Evolutionary conservation across 2,113 vertebrate species (phyloP).

Genomic region (Nothobranchius furzeri): DNA sequence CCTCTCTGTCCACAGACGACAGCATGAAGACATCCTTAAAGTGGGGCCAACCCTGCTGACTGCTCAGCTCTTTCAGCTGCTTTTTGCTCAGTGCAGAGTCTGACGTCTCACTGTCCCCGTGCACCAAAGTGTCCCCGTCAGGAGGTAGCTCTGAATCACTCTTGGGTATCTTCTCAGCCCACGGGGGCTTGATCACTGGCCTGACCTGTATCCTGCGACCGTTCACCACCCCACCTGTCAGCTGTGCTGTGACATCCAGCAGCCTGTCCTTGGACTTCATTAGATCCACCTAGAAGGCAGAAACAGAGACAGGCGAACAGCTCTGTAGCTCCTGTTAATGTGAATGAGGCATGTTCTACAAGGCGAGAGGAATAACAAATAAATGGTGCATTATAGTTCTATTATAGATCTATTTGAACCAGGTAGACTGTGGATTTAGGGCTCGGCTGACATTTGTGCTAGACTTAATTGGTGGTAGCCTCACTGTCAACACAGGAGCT

Average conservation of each 20-base stretch:
- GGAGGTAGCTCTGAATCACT: not conserved
- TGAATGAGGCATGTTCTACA: no score
- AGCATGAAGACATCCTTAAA: slow-evolving; percentile 98
- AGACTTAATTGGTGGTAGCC: no score
- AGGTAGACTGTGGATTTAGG: no score
- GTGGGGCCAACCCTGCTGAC: slow-evolving; percentile 83
- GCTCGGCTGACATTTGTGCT: no score
- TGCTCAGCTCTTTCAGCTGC: slow-evolving; percentile 51
- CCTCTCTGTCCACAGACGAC: slow-evolving; percentile 83
- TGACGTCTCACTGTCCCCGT: not conserved
- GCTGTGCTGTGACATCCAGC: slow-evolving; percentile 78
- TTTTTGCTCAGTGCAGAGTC: slow-evolving; percentile 53
- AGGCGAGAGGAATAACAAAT: no score
- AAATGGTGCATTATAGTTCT: no score
- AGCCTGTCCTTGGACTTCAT: slow-evolving; percentile 84
- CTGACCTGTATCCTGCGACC: slow-evolving; percentile 73
- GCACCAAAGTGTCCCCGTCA: not conserved
- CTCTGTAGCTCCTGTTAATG: no score
- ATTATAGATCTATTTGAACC: no score
- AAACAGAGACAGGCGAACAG: not conserved
- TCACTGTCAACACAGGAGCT: no score
- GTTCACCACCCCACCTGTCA: slow-evolving; percentile 88
- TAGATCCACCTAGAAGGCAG: slow-evolving; percentile 83
- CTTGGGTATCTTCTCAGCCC: slow-evolving; percentile 35
- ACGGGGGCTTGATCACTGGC: slow-evolving; percentile 38